phyloP scores from a whole-genome alignment of 1,140 invertebrate genomes.

The Orchestia grillus region DNA sequence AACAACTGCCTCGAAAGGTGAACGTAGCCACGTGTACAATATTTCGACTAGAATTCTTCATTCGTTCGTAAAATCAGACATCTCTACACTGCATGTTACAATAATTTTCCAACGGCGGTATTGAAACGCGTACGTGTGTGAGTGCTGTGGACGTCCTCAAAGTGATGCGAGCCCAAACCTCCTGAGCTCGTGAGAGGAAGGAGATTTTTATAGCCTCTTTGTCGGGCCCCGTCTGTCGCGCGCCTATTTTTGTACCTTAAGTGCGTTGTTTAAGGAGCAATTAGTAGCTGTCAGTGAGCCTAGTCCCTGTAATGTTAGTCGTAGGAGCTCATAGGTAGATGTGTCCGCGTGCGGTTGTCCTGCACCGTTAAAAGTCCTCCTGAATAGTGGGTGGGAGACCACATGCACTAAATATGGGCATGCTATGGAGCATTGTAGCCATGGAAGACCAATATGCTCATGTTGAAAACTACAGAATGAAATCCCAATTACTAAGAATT shows the following conservation, averaged over 20 bases:
- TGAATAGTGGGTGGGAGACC: not conserved
- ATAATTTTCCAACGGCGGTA: not conserved
- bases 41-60: not conserved
- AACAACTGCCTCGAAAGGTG: not conserved
- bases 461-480: not conserved
- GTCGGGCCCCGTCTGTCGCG: not conserved
- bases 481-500: not conserved
- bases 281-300: not conserved
- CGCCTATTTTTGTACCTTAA: conserved; percentile 8
- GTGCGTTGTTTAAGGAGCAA: not conserved
- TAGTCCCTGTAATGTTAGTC: not conserved
- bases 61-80: not conserved
- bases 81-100: not conserved
- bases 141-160: not conserved
- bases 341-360: not conserved
- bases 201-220: not conserved
- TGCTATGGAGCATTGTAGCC: not conserved
- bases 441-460: not conserved
- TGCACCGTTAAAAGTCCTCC: not conserved
- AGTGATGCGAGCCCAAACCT: not conserved
- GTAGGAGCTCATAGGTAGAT: not conserved
- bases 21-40: not conserved
- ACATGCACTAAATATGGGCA: not conserved
- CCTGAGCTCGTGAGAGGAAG: not conserved
- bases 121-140: not conserved